phyloP scores from a whole-genome alignment of 1,140 invertebrate genomes.

The Pachyrhynchus sulphureomaculatus region DNA sequence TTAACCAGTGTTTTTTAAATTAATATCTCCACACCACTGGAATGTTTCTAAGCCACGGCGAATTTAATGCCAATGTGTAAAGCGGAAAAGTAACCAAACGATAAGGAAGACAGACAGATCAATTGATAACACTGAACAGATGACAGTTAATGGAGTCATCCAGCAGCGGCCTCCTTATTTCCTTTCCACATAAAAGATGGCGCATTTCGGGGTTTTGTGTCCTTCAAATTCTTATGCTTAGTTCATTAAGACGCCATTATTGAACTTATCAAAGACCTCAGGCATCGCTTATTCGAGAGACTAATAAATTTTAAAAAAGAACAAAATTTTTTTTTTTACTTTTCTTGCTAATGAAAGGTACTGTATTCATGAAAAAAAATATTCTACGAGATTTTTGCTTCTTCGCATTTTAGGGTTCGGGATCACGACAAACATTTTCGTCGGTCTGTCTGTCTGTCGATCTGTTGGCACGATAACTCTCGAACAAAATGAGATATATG shows the following conservation, averaged over 20 bases:
- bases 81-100: slow-evolving; percentile 47
- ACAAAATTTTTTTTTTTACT: too few species aligned
- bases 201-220: slow-evolving; percentile 32
- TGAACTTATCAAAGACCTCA: slow-evolving; percentile 20
- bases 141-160: slow-evolving; percentile 46
- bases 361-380: too few species aligned
- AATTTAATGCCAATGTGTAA: slow-evolving; percentile 47
- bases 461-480: too few species aligned
- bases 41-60: slow-evolving; percentile 10
- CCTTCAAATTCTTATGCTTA: slow-evolving; percentile 29
- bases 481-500: too few species aligned
- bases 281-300: slow-evolving; percentile 5
- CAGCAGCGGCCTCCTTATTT: slow-evolving; percentile 41
- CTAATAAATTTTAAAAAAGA: slow-evolving; percentile 17
- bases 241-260: slow-evolving; percentile 29
- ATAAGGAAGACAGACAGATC: slow-evolving; percentile 50
- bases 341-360: too few species aligned
- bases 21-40: too few species aligned
- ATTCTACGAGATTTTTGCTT: too few species aligned
- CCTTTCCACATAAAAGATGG: slow-evolving; percentile 39
- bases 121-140: slow-evolving; percentile 48
- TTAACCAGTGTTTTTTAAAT: too few species aligned
- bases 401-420: too few species aligned
- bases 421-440: too few species aligned
- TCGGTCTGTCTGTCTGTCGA: too few species aligned